These are phyloP conservation scores for Achlya flavicornis DNA, from an alignment of 2,888 invertebrate species.

Conservation along the genomic window DNA sequence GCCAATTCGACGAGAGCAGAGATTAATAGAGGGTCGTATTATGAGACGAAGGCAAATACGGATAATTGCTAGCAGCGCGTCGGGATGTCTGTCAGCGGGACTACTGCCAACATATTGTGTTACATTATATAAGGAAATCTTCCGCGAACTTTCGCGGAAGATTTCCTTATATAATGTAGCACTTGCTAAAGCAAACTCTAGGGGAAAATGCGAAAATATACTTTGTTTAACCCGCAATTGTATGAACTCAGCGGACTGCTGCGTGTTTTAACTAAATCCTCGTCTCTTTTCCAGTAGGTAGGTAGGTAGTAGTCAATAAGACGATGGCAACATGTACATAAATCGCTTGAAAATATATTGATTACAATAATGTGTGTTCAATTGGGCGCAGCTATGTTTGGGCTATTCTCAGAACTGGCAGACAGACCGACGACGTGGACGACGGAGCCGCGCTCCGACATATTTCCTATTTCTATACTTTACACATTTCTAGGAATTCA, in stretches of 20 bases:
- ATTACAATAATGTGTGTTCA: slow-evolving; percentile 9
- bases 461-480: background rate
- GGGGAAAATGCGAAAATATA: slow-evolving; percentile 2
- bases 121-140: background rate
- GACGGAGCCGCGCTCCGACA: background rate
- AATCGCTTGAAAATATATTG: slow-evolving; percentile 12
- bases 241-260: background rate
- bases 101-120: background rate
- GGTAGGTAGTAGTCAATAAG: too few relatives aligned
- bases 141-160: too few relatives aligned
- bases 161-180: too few relatives aligned
- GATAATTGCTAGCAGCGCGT: background rate
- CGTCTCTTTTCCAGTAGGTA: too few relatives aligned
- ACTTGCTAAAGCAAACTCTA: background rate
- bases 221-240: background rate
- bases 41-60: background rate
- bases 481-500: background rate
- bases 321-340: background rate
- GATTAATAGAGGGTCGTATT: background rate
- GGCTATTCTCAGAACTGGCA: background rate
- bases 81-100: background rate
- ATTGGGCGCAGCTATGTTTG: background rate
- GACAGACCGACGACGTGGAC: background rate
- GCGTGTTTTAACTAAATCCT: too few relatives aligned
- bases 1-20: background rate